A percentile compares a stretch with the other conserved stretches of the same genome.
Evolutionary conservation across 2,888 invertebrate genomes (phyloP).

Genomic region (Drosophila falleni): DNA sequence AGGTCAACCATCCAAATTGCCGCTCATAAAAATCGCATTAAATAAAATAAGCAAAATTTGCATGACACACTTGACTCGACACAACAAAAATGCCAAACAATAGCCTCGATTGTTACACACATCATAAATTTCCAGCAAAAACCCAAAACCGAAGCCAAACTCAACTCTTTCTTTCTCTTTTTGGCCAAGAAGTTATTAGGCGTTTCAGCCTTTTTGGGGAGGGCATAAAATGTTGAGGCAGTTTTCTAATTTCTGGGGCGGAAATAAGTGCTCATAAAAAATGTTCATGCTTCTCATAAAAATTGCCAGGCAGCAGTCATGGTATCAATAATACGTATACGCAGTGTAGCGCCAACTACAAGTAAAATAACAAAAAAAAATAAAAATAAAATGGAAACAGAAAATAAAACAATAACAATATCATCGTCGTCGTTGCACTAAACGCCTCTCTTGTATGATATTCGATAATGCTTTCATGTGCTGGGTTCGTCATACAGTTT

Average conservation of each 20-base stretch:
- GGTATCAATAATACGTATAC: constrained; percentile 41
- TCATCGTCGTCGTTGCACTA: constrained; percentile 25
- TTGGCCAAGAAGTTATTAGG: constrained; percentile 56
- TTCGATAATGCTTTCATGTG: constrained; percentile 71
- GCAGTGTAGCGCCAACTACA: constrained; percentile 12
- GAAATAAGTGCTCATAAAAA: constrained; percentile 82
- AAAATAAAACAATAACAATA: constrained; percentile 41
- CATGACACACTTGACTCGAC: constrained; percentile 61
- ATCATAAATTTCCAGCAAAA: constrained; percentile 69
- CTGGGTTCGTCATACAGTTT: constrained; percentile 49
- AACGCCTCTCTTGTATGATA: constrained; percentile 51
- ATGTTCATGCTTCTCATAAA: constrained; percentile 68
- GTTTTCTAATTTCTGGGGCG: constrained; percentile 82
- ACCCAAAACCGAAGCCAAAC: constrained; percentile 5
- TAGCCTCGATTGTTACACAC: constrained; percentile 74
- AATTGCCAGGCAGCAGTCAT: constrained; percentile 31
- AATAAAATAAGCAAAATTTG: constrained; percentile 70
- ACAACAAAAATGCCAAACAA: constrained; percentile 48
- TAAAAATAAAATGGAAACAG: constrained; percentile 4
- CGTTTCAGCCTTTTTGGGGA: constrained; percentile 23
- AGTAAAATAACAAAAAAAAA: constrained; percentile 2
- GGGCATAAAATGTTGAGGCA: constrained; percentile 55
- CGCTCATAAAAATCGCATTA: constrained; percentile 69
- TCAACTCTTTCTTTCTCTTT: constrained; percentile 32
- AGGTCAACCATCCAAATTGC: constrained; percentile 39